Conservation (phyloP, 2,888 invertebrate genomes). For the Eristalis pertinax region DNA sequence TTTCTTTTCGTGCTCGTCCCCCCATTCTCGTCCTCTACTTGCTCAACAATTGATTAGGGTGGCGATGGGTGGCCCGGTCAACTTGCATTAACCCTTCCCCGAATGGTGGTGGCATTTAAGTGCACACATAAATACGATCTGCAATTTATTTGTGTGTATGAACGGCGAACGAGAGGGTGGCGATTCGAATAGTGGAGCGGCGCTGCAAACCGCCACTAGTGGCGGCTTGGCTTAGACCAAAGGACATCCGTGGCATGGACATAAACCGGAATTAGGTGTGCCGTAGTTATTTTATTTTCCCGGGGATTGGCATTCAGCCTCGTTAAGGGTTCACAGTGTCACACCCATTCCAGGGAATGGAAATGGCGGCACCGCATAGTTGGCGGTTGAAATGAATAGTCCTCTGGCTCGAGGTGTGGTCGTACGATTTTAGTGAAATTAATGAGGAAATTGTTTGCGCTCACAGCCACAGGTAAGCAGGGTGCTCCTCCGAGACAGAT, state of each 20-base stretch:
- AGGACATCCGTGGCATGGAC: conserved; percentile 9
- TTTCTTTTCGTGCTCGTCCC: conserved; percentile 1
- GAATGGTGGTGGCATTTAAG: conserved; percentile 30
- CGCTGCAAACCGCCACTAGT: background rate
- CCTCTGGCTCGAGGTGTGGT: conserved; percentile 56
- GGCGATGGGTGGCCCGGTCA: conserved; percentile 20
- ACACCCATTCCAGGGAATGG: conserved; percentile 22
- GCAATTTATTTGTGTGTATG: conserved; percentile 39
- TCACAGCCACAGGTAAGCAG: no score
- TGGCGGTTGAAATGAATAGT: conserved; percentile 34
- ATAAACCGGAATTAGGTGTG: conserved; percentile 69
- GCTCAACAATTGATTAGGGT: background rate
- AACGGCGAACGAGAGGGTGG: background rate
- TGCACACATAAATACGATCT: conserved; percentile 41
- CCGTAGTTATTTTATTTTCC: conserved; percentile 62
- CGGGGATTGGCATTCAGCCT: conserved; percentile 59
- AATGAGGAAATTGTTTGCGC: conserved; percentile 20
- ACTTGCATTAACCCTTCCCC: conserved; percentile 46
- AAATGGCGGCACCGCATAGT: conserved; percentile 12
- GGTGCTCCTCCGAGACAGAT: no score
- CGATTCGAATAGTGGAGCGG: background rate
- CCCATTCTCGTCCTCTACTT: background rate
- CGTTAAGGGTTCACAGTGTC: conserved; percentile 47
- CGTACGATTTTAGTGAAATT: conserved; percentile 49
- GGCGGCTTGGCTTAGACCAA: background rate